Conservation (phyloP, 2,888 invertebrate species). For the Selenia dentaria region DNA sequence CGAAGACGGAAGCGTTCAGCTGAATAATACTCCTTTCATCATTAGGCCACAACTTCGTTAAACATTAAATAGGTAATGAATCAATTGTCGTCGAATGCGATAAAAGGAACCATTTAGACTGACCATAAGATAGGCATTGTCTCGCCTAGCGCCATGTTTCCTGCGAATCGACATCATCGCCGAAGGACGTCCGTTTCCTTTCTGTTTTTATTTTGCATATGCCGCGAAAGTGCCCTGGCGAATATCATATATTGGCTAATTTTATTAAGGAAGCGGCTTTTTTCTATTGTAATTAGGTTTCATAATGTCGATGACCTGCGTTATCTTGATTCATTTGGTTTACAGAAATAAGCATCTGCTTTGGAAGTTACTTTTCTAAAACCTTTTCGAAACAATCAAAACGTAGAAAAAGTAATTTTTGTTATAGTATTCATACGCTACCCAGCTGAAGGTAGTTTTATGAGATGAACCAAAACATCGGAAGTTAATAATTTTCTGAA, state of each 20-base stretch:
- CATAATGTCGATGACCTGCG: slow-evolving; percentile 17
- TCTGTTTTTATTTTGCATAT: slow-evolving; percentile 60
- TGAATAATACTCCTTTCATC: no score
- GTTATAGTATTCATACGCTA: no score
- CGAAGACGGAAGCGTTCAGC: no score
- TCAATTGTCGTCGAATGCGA: no score
- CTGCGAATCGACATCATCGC: slow-evolving; percentile 54
- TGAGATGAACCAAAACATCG: no score
- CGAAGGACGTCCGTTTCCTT: slow-evolving; percentile 80
- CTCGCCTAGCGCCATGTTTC: slow-evolving; percentile 60
- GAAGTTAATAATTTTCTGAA: slow-evolving; percentile 1
- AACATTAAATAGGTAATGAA: no score
- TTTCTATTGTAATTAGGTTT: slow-evolving; percentile 34
- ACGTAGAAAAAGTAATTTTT: no score
- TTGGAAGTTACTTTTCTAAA: no score
- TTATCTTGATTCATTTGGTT: slow-evolving; percentile 11
- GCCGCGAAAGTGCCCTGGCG: slow-evolving; percentile 52
- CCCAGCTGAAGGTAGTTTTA: no score
- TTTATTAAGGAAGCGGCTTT: slow-evolving; percentile 57
- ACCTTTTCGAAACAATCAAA: no score
- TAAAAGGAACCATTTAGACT: no score
- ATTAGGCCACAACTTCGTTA: no score
- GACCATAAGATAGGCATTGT: slow-evolving; percentile 60
- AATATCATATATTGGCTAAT: slow-evolving; percentile 47
- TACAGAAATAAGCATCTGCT: slow-evolving; percentile 8